Conservation (phyloP, 1,140 invertebrate genomes). For the Telenomus remus region DNA sequence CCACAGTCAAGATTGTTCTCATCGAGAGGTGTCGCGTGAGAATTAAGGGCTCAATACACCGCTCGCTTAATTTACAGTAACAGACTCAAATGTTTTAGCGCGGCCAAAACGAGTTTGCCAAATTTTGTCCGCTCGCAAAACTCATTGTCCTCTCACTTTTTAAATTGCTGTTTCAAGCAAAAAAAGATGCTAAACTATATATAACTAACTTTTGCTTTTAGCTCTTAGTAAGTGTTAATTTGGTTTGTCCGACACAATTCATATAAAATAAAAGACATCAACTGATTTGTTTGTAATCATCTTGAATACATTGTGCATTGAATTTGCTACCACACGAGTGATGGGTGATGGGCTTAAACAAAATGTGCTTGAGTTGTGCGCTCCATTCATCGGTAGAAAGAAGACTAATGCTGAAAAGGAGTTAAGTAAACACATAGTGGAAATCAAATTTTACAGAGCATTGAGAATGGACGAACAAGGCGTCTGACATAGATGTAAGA, state of each 20-base stretch:
- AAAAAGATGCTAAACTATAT: no score
- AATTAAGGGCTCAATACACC: constrained; percentile 50
- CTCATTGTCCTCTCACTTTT: background rate
- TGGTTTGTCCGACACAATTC: no score
- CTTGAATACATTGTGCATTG: no score
- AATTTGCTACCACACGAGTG: no score
- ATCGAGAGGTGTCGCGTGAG: constrained; percentile 56
- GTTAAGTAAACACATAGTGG: constrained; percentile 61
- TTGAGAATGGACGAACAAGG: constrained; percentile 33
- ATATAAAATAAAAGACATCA: no score
- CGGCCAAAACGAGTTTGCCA: constrained; percentile 33
- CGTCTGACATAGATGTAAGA: constrained; percentile 25
- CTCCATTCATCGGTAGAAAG: no score
- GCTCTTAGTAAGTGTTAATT: no score
- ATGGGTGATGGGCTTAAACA: no score
- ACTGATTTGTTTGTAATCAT: no score
- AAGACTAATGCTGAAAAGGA: constrained; percentile 15
- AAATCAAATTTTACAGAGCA: constrained; percentile 58
- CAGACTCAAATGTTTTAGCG: constrained; percentile 22
- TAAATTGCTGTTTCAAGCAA: no score
- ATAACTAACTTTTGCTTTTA: no score
- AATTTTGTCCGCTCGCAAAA: constrained; percentile 28
- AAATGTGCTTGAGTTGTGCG: no score
- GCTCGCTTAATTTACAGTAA: constrained; percentile 52
- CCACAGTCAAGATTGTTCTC: constrained; percentile 54